Percentiles rank a stretch among this genome's conserved stretches.
These are phyloP conservation scores for Chlamydotis undulata DNA, from an alignment of 2,113 vertebrate genomes.

Conservation along the genomic window DNA sequence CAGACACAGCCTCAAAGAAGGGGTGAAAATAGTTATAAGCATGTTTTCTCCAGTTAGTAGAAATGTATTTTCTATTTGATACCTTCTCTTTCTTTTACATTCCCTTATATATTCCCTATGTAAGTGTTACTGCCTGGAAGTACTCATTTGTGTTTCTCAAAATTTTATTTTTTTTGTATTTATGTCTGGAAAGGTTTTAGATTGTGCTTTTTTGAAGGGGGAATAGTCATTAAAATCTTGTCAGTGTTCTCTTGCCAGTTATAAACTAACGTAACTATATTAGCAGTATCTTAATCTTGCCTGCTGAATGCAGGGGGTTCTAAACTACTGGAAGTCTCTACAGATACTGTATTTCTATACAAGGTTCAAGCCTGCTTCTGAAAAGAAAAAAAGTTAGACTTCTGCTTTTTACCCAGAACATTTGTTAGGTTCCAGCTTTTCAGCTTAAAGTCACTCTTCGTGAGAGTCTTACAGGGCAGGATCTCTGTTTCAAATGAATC, in stretches of 20 bases:
- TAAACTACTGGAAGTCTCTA: not conserved
- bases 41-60: not conserved
- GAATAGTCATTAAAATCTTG: not conserved
- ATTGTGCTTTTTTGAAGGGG: not conserved
- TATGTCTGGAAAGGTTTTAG: not conserved
- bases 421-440: not conserved
- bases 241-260: not conserved
- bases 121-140: not conserved
- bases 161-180: not conserved
- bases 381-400: not conserved
- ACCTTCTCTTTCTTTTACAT: not conserved
- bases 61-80: not conserved
- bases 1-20: conserved; percentile 32
- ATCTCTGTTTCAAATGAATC: not conserved
- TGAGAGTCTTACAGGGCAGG: not conserved
- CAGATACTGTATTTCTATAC: not conserved
- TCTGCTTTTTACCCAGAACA: not conserved
- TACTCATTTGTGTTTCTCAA: not conserved
- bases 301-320: not conserved
- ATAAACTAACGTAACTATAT: not conserved
- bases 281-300: not conserved
- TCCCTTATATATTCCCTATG: not conserved
- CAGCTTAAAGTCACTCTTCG: not conserved
- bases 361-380: not conserved
- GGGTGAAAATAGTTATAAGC: conserved; percentile 25